A percentile compares a stretch with the other conserved stretches of the same genome.
phyloP scores from a whole-genome alignment of 2,113 vertebrate species.

The Calonectris borealis region DNA sequence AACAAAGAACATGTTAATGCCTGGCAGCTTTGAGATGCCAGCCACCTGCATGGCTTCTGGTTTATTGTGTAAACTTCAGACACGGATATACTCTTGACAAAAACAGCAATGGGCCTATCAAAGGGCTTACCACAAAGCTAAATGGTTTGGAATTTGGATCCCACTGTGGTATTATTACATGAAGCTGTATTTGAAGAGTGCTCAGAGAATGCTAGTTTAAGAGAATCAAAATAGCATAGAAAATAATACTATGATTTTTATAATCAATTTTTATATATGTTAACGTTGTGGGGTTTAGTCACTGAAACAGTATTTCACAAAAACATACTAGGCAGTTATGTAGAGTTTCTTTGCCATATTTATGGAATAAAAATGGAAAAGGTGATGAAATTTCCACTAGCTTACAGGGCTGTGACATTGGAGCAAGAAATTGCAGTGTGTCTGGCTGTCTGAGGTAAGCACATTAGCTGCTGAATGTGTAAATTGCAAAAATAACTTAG shows the following conservation, averaged over 20 bases:
- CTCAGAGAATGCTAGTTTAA: background rate
- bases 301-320: background rate
- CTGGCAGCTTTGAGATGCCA: background rate
- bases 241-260: background rate
- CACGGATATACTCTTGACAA: background rate
- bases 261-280: background rate
- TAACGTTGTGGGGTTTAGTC: background rate
- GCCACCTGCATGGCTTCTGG: background rate
- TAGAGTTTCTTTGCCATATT: background rate
- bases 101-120: background rate
- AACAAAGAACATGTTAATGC: background rate
- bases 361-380: background rate
- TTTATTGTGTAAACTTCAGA: background rate
- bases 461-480: slow-evolving; percentile 30
- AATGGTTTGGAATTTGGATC: background rate
- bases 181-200: background rate
- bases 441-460: slow-evolving; percentile 11
- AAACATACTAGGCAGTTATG: background rate
- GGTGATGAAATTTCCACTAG: background rate
- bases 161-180: background rate
- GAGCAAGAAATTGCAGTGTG: background rate
- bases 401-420: background rate
- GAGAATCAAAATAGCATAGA: background rate
- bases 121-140: background rate
- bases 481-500: slow-evolving; percentile 46